phyloP scores from a whole-genome alignment of 2,797 vertebrate genomes.

The Tolypeutes matacus region DNA sequence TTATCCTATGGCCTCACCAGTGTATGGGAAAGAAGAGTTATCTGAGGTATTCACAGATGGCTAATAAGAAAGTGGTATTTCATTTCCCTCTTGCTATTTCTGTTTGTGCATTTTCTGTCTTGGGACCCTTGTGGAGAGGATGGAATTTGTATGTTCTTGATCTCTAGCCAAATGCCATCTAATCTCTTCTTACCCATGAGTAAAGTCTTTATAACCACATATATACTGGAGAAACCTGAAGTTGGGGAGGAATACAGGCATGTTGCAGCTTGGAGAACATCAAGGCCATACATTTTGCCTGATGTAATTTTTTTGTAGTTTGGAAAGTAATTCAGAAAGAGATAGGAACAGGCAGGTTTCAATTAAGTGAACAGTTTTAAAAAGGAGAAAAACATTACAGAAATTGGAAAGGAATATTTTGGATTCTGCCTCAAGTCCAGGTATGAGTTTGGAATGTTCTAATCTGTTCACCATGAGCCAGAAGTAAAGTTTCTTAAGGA shows the following conservation, averaged over 20 bases:
- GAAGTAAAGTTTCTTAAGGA: constrained; percentile 61
- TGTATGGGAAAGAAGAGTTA: constrained; percentile 70
- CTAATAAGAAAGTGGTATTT: constrained; percentile 67
- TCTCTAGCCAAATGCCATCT: constrained; percentile 65
- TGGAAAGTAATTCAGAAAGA: constrained; percentile 52
- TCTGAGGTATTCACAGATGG: constrained; percentile 71
- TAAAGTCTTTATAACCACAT: constrained; percentile 53
- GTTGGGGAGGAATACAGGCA: neutral
- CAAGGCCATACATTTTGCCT: constrained; percentile 38
- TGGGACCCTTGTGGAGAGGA: constrained; percentile 32
- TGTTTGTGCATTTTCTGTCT: constrained; percentile 71
- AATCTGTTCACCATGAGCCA: constrained; percentile 58
- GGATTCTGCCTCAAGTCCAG: constrained; percentile 50
- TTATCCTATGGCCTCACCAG: constrained; percentile 66
- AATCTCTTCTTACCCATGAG: constrained; percentile 68
- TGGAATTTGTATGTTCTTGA: constrained; percentile 70
- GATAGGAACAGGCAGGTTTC: constrained; percentile 44
- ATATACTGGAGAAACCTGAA: constrained; percentile 7
- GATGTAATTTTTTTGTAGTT: constrained; percentile 66
- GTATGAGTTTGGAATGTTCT: constrained; percentile 65
- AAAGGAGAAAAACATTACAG: constrained; percentile 72
- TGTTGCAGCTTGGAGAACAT: constrained; percentile 31
- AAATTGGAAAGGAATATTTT: constrained; percentile 65
- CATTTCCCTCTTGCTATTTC: constrained; percentile 65
- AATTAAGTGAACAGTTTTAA: constrained; percentile 63